Conservation (phyloP, 2,888 invertebrate genomes). For the Ptilodon capucinus region DNA sequence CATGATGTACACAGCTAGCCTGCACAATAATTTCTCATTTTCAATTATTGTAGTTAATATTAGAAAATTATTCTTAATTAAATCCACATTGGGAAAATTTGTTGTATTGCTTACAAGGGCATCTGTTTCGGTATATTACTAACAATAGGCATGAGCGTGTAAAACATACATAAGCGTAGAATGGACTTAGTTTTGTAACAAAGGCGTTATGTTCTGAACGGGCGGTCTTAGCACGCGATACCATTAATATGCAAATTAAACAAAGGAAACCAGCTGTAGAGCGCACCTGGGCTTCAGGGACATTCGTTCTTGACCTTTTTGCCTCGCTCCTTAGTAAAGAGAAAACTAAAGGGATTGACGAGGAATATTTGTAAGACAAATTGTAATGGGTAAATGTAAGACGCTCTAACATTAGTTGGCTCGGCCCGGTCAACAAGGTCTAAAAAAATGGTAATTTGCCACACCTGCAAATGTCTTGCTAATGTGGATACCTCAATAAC, state of each 20-base stretch:
- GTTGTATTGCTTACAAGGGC: background rate
- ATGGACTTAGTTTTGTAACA: background rate
- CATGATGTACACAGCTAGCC: too few relatives aligned
- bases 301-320: slow-evolving; percentile 32
- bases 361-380: background rate
- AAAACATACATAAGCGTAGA: background rate
- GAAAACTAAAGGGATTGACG: background rate
- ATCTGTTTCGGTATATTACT: background rate
- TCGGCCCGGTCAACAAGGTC: too few relatives aligned
- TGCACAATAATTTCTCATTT: too few relatives aligned
- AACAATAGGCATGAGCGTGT: background rate
- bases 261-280: slow-evolving; percentile 37
- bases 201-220: slow-evolving; percentile 10
- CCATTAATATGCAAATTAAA: slow-evolving; percentile 54
- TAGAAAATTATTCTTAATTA: too few relatives aligned
- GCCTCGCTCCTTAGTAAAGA: background rate
- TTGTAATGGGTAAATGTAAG: too few relatives aligned
- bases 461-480: too few relatives aligned
- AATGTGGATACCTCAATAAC: too few relatives aligned
- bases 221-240: slow-evolving; percentile 26
- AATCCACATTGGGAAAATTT: too few relatives aligned
- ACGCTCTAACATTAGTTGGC: too few relatives aligned
- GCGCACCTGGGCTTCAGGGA: slow-evolving; percentile 36
- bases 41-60: too few relatives aligned
- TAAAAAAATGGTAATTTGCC: too few relatives aligned